Percentiles rank a stretch among this genome's conserved stretches.
phyloP scores from a whole-genome alignment of 2,888 invertebrate genomes.

The Diarsia brunnea region DNA sequence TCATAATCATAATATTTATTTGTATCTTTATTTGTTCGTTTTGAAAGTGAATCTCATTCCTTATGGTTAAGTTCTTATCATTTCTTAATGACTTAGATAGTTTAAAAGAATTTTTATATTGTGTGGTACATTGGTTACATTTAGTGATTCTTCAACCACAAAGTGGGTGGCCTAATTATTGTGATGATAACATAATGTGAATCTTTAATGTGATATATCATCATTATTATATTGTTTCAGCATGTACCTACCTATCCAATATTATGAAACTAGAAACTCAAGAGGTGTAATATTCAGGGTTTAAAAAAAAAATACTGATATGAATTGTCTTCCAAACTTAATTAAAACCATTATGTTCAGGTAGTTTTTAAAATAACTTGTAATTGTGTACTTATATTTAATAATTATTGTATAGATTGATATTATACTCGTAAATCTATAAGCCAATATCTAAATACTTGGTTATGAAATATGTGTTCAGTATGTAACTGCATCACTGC shows the following conservation, averaged over 20 bases:
- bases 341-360: background rate
- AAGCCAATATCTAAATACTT: background rate
- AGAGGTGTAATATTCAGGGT: conserved; percentile 1
- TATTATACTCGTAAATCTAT: conserved; percentile 1
- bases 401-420: conserved; percentile 5
- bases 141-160: conserved; percentile 34
- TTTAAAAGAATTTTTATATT: background rate
- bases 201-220: conserved; percentile 6
- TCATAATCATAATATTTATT: background rate
- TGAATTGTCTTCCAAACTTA: conserved; percentile 20
- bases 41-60: conserved; percentile 11
- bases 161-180: conserved; percentile 22
- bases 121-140: background rate
- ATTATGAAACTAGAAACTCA: background rate
- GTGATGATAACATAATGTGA: conserved; percentile 16
- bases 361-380: background rate
- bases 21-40: background rate
- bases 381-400: conserved; percentile 14
- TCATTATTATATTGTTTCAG: conserved; percentile 9
- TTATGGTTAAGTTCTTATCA: conserved; percentile 11
- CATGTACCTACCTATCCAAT: background rate
- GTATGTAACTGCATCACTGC: conserved; percentile 36
- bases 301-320: conserved; percentile 7
- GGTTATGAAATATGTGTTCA: conserved; percentile 32
- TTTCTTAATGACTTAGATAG: conserved; percentile 21